Evolutionary conservation across 2,113 vertebrate species (phyloP).

Genomic region (Andinoacara biseriatus): DNA sequence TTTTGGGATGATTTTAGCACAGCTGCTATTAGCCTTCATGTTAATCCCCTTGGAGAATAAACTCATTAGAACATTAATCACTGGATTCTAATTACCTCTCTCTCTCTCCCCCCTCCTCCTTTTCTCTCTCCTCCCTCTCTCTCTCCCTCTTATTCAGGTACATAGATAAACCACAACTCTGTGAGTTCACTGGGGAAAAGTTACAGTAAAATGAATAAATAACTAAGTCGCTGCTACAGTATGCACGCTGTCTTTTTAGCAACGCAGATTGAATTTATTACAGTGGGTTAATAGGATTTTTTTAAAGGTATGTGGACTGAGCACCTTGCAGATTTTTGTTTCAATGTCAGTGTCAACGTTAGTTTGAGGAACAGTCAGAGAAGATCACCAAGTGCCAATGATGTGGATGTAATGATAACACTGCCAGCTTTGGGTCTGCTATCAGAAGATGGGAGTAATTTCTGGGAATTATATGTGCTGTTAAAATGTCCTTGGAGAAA

Average conservation of each 20-base stretch:
- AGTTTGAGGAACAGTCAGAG: not conserved
- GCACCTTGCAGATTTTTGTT: not conserved
- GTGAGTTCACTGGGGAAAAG: slow-evolving; percentile 36
- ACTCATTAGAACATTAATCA: slow-evolving; percentile 82
- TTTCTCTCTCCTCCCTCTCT: slow-evolving; percentile 17
- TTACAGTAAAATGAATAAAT: slow-evolving; percentile 50
- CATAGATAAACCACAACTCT: slow-evolving; percentile 35
- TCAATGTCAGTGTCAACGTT: not conserved
- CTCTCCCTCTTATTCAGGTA: slow-evolving; percentile 54
- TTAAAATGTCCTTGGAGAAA: not conserved
- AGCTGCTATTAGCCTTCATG: slow-evolving; percentile 72
- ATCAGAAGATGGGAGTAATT: not conserved
- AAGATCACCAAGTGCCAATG: not conserved
- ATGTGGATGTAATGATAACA: not conserved
- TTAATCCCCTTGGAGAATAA: slow-evolving; percentile 79
- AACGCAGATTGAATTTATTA: not conserved
- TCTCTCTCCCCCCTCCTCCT: slow-evolving; percentile 12
- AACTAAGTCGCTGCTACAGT: not conserved
- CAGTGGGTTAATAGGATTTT: not conserved
- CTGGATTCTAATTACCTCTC: slow-evolving; percentile 76
- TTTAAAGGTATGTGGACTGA: not conserved
- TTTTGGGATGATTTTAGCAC: slow-evolving; percentile 76
- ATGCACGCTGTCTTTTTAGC: not conserved
- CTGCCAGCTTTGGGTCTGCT: not conserved
- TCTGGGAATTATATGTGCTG: not conserved